These are phyloP conservation scores for Trachurus trachurus DNA, from an alignment of 2,797 vertebrate species.

Conservation along the genomic window DNA sequence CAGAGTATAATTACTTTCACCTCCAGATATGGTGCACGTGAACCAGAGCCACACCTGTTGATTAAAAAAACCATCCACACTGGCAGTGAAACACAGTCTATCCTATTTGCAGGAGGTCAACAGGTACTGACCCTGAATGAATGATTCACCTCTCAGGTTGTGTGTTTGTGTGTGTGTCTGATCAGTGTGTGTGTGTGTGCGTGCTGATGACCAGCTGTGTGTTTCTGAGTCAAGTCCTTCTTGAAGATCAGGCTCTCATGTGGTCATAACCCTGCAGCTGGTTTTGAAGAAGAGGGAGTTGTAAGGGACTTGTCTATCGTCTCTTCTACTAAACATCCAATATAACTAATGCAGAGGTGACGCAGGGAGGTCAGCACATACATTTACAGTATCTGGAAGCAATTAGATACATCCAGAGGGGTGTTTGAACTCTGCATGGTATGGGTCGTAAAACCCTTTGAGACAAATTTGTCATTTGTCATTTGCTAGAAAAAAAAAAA, in stretches of 20 bases:
- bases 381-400: background rate
- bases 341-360: background rate
- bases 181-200: background rate
- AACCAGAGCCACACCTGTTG: constrained; percentile 21
- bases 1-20: background rate
- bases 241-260: constrained; percentile 3
- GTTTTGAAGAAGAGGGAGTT: background rate
- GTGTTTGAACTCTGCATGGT: background rate
- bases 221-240: background rate
- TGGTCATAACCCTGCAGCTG: constrained; percentile 18
- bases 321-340: background rate
- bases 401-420: background rate
- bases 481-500: background rate
- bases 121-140: constrained; percentile 10
- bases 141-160: constrained; percentile 7
- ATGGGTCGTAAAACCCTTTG: background rate
- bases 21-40: constrained; percentile 11
- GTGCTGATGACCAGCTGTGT: background rate
- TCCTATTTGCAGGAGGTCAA: constrained; percentile 11
- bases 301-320: constrained; percentile 11
- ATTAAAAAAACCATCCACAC: constrained; percentile 4
- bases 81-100: background rate
- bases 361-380: background rate
- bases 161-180: constrained; percentile 1
- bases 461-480: background rate